Evolutionary conservation across 64 coral and sea anemone genomes (phyloP), one percentile per base, ranked within the genome.

Genomic region (Anthopleura sola): DNA sequence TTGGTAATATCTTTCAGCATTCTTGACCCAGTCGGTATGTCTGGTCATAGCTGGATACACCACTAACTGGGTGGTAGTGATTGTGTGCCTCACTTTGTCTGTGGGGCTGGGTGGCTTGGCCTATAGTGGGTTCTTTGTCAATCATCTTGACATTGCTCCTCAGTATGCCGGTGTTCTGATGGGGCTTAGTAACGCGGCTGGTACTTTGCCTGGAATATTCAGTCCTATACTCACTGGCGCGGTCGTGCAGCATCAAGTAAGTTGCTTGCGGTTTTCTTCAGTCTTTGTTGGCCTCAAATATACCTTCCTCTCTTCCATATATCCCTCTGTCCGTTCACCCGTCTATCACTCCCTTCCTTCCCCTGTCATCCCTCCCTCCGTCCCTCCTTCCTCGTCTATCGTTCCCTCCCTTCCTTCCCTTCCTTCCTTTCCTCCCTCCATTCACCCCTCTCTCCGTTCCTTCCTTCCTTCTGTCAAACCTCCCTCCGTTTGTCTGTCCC

Each of bases 101-200:
- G 90, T 95, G 23, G 93, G 93, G 16, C 85, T 91, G 60, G 90
- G 90, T 18, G 93, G 93, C 17, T 76, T 95, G 16, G 93, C 90
- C 0, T 95, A 86, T 75, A 95, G 93, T 62, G 93, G 93, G 20
- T 95, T 95, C 83, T 95, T 92, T 92, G 90, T 95, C 54, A 95
- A 95, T 89, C 93, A 95, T 60, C 77, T 95, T 44, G 93, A 95
- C 79, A 95, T 95, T 17, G 93, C 93, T 28, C 90, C 93, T 7
- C 90, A 80, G 9, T 95, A 89, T 75, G 90, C 90, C 23, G 83
- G 93, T 37, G 90, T 95, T 82, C 87, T 95, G 37, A 91, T 95
- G 40, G 93, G 93, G 4, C 86, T 95, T 75, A 92, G 86, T 17
- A 95, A 95, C 69, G 89, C 90, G 12, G 87, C 92, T 20, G 93